These are phyloP conservation scores for Atta texana DNA, from an alignment of 1,140 invertebrate genomes.

Conservation along the genomic window DNA sequence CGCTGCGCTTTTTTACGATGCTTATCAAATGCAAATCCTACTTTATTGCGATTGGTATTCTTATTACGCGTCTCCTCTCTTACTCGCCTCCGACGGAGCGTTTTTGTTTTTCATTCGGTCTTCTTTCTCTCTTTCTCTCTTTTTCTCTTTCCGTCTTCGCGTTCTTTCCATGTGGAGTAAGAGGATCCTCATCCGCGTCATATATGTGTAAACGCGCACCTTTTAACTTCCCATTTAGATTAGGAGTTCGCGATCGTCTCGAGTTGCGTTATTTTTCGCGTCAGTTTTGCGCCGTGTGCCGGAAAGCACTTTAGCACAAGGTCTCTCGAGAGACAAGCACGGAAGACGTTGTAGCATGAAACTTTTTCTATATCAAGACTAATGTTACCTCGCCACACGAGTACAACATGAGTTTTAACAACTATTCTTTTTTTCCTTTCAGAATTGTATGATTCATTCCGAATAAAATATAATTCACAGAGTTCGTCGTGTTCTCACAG, in stretches of 20 bases:
- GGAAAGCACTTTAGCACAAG: slow-evolving; percentile 34
- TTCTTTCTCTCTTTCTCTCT: not conserved
- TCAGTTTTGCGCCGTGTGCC: not conserved
- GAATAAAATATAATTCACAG: not conserved
- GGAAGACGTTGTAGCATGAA: slow-evolving; percentile 19
- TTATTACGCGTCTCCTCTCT: slow-evolving; percentile 78
- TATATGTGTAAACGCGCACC: slow-evolving; percentile 42
- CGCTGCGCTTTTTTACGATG: slow-evolving; percentile 81
- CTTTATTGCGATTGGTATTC: slow-evolving; percentile 85
- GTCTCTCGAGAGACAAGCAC: not conserved
- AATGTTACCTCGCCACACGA: slow-evolving; percentile 51
- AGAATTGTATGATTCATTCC: not conserved
- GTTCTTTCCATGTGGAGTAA: slow-evolving; percentile 45
- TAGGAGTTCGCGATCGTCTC: slow-evolving; percentile 40
- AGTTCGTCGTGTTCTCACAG: not conserved
- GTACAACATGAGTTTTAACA: not conserved
- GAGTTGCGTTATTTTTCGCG: slow-evolving; percentile 63
- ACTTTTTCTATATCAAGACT: slow-evolving; percentile 58
- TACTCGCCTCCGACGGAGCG: slow-evolving; percentile 30
- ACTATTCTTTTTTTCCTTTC: not conserved
- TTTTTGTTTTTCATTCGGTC: slow-evolving; percentile 25
- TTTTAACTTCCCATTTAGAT: slow-evolving; percentile 78
- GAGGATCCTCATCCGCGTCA: slow-evolving; percentile 73
- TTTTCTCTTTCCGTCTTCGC: not conserved
- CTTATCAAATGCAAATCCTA: slow-evolving; percentile 85